These are phyloP conservation scores for Myocastor coypus DNA, from an alignment of 2,113 vertebrate genomes.

Conservation along the genomic window DNA sequence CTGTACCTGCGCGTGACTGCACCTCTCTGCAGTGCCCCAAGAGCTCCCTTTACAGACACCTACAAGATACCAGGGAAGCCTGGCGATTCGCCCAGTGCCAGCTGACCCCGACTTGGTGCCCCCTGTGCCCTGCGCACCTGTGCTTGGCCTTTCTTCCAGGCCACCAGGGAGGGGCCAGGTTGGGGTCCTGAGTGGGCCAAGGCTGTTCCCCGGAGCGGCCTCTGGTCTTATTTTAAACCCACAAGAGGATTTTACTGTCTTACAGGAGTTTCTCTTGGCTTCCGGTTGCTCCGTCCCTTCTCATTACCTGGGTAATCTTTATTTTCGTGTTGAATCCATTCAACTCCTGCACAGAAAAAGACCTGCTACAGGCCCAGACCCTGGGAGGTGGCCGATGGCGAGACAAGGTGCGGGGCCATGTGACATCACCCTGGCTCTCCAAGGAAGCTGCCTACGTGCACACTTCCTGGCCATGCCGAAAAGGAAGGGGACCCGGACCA, in stretches of 20 bases:
- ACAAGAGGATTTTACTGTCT: not conserved
- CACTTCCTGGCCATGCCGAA: accelerated
- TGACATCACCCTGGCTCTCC: not conserved
- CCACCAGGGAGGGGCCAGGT: not conserved
- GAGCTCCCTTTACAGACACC: not conserved
- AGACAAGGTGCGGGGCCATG: not conserved
- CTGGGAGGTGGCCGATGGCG: not conserved
- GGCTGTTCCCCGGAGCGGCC: not conserved
- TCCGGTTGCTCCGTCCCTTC: not conserved
- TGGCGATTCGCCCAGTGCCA: not conserved
- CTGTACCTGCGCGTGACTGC: not conserved
- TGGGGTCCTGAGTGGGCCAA: not conserved
- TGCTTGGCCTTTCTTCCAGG: not conserved
- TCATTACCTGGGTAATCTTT: slow-evolving; percentile 22
- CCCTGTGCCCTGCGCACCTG: no score
- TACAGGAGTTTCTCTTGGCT: not conserved
- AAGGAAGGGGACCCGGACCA: not conserved
- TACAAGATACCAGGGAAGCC: not conserved
- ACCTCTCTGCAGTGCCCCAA: not conserved
- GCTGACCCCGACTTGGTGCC: no score
- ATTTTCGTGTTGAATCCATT: not conserved
- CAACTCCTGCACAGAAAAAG: not conserved
- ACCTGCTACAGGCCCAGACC: not conserved
- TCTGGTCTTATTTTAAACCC: not conserved
- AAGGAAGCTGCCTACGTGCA: not conserved